Conservation (phyloP, 1,140 invertebrate species). For the Mya arenaria region DNA sequence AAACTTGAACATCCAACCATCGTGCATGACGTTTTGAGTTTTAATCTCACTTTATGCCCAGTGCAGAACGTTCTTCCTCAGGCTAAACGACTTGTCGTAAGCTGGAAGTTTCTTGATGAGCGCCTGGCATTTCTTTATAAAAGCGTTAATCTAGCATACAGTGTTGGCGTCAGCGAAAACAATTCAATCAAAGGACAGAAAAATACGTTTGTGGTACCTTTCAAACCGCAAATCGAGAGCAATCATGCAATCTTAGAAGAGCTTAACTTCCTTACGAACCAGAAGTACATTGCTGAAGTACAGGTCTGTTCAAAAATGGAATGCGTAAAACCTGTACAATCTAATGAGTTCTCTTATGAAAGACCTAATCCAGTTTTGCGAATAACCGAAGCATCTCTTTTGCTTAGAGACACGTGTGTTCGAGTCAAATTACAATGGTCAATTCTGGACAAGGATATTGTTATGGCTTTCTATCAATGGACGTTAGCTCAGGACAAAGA, state of each 20-base stretch:
- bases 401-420: neutral
- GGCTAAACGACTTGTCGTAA: no score
- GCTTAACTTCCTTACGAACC: no score
- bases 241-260: no score
- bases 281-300: neutral
- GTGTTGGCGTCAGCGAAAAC: no score
- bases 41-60: no score
- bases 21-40: neutral
- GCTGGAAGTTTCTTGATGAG: no score
- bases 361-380: neutral
- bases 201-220: no score
- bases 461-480: conserved; percentile 13
- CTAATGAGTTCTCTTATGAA: neutral
- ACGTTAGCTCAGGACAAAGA: neutral
- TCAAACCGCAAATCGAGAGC: no score
- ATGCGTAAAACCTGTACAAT: neutral
- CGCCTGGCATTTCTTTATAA: no score
- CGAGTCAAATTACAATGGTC: neutral
- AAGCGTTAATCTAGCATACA: no score
- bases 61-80: no score
- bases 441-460: neutral
- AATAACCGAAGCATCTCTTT: neutral
- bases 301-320: neutral
- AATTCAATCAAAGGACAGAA: no score
- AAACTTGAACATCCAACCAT: neutral